These are phyloP conservation scores for Brachionus plicatilis DNA, from an alignment of 1,140 invertebrate species.

Conservation along the genomic window DNA sequence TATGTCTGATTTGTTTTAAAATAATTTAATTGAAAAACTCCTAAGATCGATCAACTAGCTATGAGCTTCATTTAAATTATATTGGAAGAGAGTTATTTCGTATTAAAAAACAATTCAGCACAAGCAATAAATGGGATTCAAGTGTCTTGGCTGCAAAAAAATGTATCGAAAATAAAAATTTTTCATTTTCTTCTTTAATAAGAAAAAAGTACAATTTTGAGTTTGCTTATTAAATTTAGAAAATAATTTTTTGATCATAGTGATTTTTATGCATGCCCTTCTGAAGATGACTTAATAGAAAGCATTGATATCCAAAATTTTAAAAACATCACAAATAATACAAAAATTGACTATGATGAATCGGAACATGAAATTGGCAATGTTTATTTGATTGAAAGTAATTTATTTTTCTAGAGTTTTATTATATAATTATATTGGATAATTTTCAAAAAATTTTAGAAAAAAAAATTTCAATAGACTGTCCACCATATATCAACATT, in stretches of 20 bases:
- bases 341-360: no score
- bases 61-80: background rate
- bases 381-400: background rate
- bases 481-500: background rate
- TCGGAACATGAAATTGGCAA: background rate
- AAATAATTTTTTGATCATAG: background rate
- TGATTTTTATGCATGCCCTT: background rate
- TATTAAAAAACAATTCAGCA: background rate
- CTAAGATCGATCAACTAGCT: background rate
- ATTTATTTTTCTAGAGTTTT: background rate
- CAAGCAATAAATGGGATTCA: background rate
- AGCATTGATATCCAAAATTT: background rate
- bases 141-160: background rate
- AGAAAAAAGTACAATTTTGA: no score
- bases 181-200: background rate
- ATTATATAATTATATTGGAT: no score
- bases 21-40: background rate
- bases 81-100: background rate
- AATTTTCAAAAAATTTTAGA: background rate
- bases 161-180: background rate
- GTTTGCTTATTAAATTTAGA: no score
- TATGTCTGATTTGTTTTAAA: no score
- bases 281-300: background rate
- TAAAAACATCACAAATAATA: background rate
- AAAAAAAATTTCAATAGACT: background rate